Base-by-base conservation (phyloP, 1,140 invertebrate genomes). In the Spodoptera frugiperda region DNA sequence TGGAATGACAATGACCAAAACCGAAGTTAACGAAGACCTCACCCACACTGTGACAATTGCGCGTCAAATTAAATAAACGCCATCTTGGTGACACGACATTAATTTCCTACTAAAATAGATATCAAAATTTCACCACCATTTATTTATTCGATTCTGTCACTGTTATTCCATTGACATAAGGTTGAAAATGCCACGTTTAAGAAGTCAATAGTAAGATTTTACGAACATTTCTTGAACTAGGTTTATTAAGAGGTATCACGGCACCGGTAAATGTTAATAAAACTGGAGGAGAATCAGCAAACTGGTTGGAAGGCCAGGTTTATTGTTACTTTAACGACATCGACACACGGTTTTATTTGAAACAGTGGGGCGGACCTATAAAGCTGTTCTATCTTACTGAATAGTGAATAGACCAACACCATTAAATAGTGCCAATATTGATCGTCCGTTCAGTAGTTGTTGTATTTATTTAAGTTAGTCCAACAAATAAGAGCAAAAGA, bases 261-360 rank as follows among this genome's bases (percentile, higher is more conserved):
- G 63, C 63, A 15, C 17, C 63, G 63, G 63, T 67, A 67, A 71
- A 54, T 71, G 67, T 65, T 75, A 75, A 75, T 75, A 67, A 75
- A 75, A 65, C 73, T 53, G 14, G 14, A 75, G 57, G 39, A 57
- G 54, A 21, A 15, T 9, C 39, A n/a, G 21, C 10, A 19, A 74
- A 49, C 46, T 39, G 25, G 14, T n/a, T 65, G 30, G 21, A 55
- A 49, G 46, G 15, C 61, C 19, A 55, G 68, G 71, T 84, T 84
- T 84, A 86, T 86, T 82, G 79, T 84, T 80, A 71, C 54, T 79
- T 80, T 83, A 82, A 86, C 76, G 78, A 79, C 77, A 71, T 72
- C 54, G 54, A 78, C 75, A 72, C 78, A 78, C n/a, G 21, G 67
- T 74, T 86, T 81, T 79, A 86, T 86, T 80, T 78, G 46, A 44